Conservation (phyloP, 2,888 invertebrate genomes). For the Stegophylla sp. region DNA sequence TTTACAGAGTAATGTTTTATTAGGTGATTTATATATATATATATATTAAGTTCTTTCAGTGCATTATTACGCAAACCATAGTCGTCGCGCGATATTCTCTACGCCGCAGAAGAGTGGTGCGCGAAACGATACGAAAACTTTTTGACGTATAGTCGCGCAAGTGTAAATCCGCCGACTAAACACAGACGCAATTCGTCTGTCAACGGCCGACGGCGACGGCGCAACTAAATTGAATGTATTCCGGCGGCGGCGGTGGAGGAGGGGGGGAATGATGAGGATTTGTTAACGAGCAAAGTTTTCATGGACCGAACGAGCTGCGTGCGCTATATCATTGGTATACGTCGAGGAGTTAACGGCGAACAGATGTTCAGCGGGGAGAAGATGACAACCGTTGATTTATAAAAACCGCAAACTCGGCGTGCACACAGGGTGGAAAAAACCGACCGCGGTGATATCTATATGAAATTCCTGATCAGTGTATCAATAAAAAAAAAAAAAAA, state of each 20-base stretch:
- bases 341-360: constrained; percentile 13
- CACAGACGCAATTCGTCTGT: not conserved
- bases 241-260: no score
- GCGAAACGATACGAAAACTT: not conserved
- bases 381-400: constrained; percentile 46
- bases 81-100: no score
- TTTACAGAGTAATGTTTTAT: no score
- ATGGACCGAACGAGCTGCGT: constrained; percentile 6
- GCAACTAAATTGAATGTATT: not conserved
- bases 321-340: constrained; percentile 21
- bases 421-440: no score
- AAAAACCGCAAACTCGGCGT: constrained; percentile 30
- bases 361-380: constrained; percentile 27
- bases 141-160: not conserved
- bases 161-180: not conserved
- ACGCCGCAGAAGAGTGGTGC: no score
- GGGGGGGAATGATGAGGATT: no score
- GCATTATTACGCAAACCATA: no score
- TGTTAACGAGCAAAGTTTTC: constrained; percentile 43
- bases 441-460: no score
- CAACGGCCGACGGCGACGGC: not conserved
- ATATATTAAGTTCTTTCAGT: no score
- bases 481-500: no score
- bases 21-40: no score
- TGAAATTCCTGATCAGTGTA: no score